Base-by-base conservation (phyloP, 2,113 vertebrate genomes). In the Melanerpes aurifrons region DNA sequence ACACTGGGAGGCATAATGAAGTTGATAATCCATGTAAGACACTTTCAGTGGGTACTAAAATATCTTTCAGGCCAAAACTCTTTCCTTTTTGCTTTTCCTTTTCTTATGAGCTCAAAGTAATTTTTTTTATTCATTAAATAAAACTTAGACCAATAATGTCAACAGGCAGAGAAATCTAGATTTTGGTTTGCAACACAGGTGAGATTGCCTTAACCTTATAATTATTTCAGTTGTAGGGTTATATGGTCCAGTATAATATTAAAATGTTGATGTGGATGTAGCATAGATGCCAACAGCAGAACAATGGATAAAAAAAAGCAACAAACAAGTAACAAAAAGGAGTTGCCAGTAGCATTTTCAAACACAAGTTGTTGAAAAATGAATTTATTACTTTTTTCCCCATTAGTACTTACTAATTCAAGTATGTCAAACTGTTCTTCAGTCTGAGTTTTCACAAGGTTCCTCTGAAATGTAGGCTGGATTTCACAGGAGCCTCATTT, bases 61-160 rank as follows among this genome's bases (percentile, higher is more conserved):
- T 13, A 62, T 26, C 4, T 72, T 57, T 37, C 80, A 87, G 22
- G 19, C 2, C 14, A 67, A 85, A 87, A 66, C 19, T 58, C 4
- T 71, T 59, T 48, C 31, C 9, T 88, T 37, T 59, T 59, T 37
- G 15, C 35, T 83, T 87, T 68, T 47, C 76, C 12, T 35, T 24
- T 70, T 82, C 47, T 35, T 28, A 11, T 35, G 81, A 64, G 16
- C 6, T 80, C 6, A 43, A 53, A 86, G 16, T 28, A 74, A 6
- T 14, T 61, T 89, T 89, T 91, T 91, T 69, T 59, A 75, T 29
- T 68, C 10, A 37, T 48, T 48, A 84, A 86, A 56, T 35, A 86
- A 93, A 86, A 61, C 14, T 31, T 45, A 53, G 32, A 3, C 25
- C 19, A 81, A 69, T 25, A 88, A 75, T 20, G 76, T 10, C 5